Evolutionary conservation across 2,888 invertebrate species (phyloP).

Genomic region (Unio delphinus): DNA sequence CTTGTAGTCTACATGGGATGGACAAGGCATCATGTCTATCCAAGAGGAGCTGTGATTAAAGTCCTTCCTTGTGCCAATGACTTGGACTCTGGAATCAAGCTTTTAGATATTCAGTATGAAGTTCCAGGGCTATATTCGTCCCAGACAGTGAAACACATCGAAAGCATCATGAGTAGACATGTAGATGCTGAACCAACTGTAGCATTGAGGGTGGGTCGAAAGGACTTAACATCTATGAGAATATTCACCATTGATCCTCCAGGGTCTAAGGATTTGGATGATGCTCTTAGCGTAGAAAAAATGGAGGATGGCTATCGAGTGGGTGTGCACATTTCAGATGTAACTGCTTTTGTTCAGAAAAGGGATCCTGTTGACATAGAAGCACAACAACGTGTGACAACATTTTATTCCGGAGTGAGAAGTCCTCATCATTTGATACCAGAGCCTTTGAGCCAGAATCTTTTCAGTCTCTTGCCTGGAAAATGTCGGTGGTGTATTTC

Average conservation of each 20-base stretch:
- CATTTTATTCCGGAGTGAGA: constrained; percentile 27
- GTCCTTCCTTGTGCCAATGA: constrained; percentile 21
- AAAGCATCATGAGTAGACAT: constrained; percentile 1
- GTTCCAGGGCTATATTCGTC: constrained; percentile 18
- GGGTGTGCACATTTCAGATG: constrained; percentile 45
- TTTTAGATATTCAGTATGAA: constrained; percentile 18
- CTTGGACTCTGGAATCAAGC: constrained; percentile 11
- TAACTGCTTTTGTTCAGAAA: constrained; percentile 24
- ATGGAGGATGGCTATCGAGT: constrained; percentile 18
- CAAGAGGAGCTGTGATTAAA: constrained; percentile 38
- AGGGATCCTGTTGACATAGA: constrained; percentile 34
- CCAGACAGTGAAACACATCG: constrained; percentile 7
- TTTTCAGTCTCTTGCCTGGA: constrained; percentile 26
- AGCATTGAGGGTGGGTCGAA: constrained; percentile 4
- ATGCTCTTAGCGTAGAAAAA: constrained; percentile 33
- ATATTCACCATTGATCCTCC: constrained; percentile 42
- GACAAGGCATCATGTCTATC: constrained; percentile 31
- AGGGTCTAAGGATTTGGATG: constrained; percentile 38
- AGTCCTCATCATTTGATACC: constrained; percentile 37
- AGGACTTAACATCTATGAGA: constrained; percentile 20
- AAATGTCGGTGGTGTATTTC: constrained; percentile 30
- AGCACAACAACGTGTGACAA: constrained; percentile 28
- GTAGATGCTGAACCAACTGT: neutral
- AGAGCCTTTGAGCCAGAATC: constrained; percentile 25
- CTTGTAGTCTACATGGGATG: constrained; percentile 35